A percentile compares a stretch with the other conserved stretches of the same genome.
These are phyloP conservation scores for Perognathus longimembris DNA, from an alignment of 2,113 vertebrate species.

Conservation along the genomic window DNA sequence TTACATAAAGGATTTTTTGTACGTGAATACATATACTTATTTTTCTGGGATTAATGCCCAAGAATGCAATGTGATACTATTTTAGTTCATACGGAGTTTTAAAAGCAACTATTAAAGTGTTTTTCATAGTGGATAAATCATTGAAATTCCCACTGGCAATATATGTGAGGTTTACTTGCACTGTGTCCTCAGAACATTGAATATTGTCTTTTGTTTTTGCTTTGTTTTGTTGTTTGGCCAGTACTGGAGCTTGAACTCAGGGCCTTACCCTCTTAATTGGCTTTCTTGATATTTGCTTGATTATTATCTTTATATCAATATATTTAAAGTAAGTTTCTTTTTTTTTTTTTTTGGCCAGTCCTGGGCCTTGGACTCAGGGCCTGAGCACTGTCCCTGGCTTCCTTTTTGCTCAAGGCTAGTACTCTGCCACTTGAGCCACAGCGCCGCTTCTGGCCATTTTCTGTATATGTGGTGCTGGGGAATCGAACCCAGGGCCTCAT, in stretches of 20 bases:
- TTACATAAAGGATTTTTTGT: not conserved
- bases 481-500: no score
- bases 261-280: not conserved
- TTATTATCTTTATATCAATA: not conserved
- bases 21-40: not conserved
- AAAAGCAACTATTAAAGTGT: not conserved
- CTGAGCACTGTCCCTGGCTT: no score
- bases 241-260: no score
- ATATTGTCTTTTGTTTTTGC: not conserved
- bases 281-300: not conserved
- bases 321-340: constrained; percentile 36
- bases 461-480: no score
- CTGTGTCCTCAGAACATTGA: not conserved
- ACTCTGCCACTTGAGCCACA: no score
- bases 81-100: not conserved
- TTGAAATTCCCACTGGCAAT: not conserved
- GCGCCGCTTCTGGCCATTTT: no score
- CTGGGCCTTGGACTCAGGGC: no score
- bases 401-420: no score
- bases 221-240: no score
- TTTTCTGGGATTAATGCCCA: constrained; percentile 21
- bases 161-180: not conserved
- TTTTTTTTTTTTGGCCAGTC: no score
- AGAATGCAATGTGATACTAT: not conserved
- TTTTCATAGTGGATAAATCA: not conserved